Conservation (phyloP, 2,888 invertebrate genomes). For the Campoplex capitator region DNA sequence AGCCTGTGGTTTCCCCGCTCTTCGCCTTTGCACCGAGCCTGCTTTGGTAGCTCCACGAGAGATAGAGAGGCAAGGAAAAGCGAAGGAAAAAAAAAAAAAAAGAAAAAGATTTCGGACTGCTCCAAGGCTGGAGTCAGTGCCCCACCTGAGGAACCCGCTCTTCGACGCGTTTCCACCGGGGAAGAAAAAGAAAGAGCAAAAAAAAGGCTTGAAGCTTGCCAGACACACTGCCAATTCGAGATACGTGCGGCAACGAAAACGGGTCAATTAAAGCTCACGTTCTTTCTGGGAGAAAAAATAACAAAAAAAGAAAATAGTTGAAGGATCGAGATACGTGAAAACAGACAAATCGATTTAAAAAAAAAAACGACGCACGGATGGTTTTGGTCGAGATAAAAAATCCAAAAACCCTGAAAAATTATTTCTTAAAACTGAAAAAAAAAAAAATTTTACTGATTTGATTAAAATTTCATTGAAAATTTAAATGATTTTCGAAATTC, state of each 20-base stretch:
- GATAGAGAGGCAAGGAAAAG: background rate
- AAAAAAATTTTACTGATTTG: no score
- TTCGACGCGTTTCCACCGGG: background rate
- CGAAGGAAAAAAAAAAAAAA: background rate
- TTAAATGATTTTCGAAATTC: background rate
- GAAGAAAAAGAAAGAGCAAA: background rate
- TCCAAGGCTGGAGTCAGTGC: background rate
- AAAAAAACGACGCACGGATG: background rate
- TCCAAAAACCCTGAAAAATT: no score
- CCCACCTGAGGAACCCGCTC: background rate
- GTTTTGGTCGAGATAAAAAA: no score
- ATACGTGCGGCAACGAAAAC: slow-evolving; percentile 71
- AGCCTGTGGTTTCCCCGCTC: no score
- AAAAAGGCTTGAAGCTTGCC: background rate
- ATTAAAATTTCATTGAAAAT: no score
- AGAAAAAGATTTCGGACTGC: background rate
- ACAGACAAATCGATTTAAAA: background rate
- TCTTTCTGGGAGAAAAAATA: slow-evolving; percentile 45
- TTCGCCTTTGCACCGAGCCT: no score
- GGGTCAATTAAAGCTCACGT: slow-evolving; percentile 79
- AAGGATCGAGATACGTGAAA: background rate
- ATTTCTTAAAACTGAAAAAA: no score
- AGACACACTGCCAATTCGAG: slow-evolving; percentile 50
- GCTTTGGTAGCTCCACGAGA: background rate
- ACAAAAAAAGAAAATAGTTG: slow-evolving; percentile 5